These are phyloP conservation scores for Enteromius thamalakanensis DNA, from an alignment of 2,797 vertebrate genomes.

Conservation along the genomic window DNA sequence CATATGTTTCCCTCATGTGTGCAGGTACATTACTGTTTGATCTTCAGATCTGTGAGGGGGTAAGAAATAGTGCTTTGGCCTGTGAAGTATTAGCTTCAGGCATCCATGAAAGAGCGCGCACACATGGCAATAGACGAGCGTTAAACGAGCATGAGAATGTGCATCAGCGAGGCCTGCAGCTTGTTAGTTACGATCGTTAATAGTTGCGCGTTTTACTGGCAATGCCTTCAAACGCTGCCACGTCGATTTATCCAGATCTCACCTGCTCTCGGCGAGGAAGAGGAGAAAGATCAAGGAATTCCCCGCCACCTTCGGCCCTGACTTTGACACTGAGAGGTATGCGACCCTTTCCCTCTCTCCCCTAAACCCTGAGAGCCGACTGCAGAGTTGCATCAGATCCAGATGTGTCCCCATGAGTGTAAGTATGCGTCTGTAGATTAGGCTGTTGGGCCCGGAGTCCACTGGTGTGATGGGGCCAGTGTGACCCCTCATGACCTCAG, in stretches of 20 bases:
- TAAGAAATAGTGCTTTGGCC: conserved; percentile 38
- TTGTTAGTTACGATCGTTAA: conserved; percentile 81
- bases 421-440: conserved; percentile 42
- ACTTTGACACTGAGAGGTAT: conserved; percentile 55
- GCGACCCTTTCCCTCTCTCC: conserved; percentile 42
- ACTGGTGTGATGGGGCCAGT: conserved; percentile 68
- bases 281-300: conserved; percentile 55
- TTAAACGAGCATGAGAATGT: conserved; percentile 53
- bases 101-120: conserved; percentile 52
- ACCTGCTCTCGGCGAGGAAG: conserved; percentile 67
- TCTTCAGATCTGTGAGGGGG: conserved; percentile 29
- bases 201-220: conserved; percentile 71
- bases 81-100: conserved; percentile 57
- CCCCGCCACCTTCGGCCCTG: conserved; percentile 37
- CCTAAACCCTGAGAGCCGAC: conserved; percentile 66
- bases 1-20: conserved; percentile 32
- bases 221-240: conserved; percentile 71
- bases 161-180: conserved; percentile 68
- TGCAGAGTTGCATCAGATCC: conserved; percentile 73
- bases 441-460: conserved; percentile 58
- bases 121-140: conserved; percentile 54
- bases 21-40: conserved; percentile 37
- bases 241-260: conserved; percentile 73
- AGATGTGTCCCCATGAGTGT: conserved; percentile 73
- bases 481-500: conserved; percentile 76